Percentiles rank a stretch among this genome's conserved stretches.
These are phyloP conservation scores for Pyrocoelia pectoralis DNA, from an alignment of 2,888 invertebrate species.

Conservation along the genomic window DNA sequence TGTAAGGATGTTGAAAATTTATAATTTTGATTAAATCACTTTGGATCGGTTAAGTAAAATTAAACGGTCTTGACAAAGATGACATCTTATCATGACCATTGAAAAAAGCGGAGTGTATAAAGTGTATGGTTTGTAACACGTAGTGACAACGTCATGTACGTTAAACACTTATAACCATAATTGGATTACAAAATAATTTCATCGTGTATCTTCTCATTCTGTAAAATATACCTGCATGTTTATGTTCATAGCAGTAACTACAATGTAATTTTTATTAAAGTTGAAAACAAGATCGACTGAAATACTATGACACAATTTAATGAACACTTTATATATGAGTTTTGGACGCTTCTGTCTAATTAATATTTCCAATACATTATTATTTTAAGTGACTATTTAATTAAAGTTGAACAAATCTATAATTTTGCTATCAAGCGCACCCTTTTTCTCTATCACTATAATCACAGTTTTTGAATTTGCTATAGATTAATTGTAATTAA, in stretches of 20 bases:
- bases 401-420: too few species aligned
- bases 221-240: constrained; percentile 15
- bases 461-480: too few species aligned
- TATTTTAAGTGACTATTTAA: too few species aligned
- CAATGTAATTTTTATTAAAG: neutral
- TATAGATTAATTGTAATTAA: too few species aligned
- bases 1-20: constrained; percentile 21
- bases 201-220: constrained; percentile 19
- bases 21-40: constrained; percentile 26
- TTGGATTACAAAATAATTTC: constrained; percentile 36
- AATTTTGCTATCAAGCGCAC: too few species aligned
- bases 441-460: too few species aligned
- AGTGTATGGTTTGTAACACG: constrained; percentile 48
- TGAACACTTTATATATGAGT: too few species aligned
- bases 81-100: constrained; percentile 50
- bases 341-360: too few species aligned
- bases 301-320: too few species aligned
- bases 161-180: constrained; percentile 43
- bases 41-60: constrained; percentile 26
- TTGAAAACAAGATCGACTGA: too few species aligned
- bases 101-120: constrained; percentile 50
- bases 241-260: neutral
- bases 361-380: too few species aligned
- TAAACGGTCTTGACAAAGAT: constrained; percentile 41
- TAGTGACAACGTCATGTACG: constrained; percentile 47